Percentiles rank a stretch among this genome's conserved stretches.
Conservation (phyloP, 2,797 vertebrate species). For the Acropternis orthonyx region DNA sequence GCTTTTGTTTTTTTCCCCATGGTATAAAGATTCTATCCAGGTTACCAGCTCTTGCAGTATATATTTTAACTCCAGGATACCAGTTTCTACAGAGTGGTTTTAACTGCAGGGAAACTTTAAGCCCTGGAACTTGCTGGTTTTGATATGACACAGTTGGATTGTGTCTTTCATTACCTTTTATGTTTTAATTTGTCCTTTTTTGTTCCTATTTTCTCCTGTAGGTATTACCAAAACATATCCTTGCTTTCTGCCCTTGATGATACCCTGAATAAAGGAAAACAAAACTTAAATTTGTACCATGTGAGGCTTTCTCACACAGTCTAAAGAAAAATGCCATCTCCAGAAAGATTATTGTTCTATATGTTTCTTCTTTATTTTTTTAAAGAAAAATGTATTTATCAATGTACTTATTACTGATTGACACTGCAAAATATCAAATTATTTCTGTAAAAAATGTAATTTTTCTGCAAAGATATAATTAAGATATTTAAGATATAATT, state of each 20-base stretch:
- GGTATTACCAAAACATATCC: neutral
- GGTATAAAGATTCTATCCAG: neutral
- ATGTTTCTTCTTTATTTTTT: neutral
- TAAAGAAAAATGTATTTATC: neutral
- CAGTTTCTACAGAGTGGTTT: neutral
- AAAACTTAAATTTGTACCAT: neutral
- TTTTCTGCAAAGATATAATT: neutral
- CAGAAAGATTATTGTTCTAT: neutral
- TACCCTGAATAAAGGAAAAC: neutral
- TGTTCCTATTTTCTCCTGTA: neutral
- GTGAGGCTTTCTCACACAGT: neutral
- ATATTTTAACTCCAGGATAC: neutral
- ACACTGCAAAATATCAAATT: neutral
- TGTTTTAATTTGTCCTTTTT: neutral
- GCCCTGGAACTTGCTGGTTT: neutral
- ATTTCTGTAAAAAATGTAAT: neutral
- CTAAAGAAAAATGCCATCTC: neutral
- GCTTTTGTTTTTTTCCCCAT: accelerated
- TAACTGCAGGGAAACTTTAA: neutral
- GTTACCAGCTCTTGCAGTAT: neutral
- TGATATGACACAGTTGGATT: neutral
- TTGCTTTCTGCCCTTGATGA: neutral
- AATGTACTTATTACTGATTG: neutral
- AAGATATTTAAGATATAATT: neutral
- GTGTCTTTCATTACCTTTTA: neutral